phyloP scores from a whole-genome alignment of 2,797 vertebrate genomes.

The Nyctalus aviator region DNA sequence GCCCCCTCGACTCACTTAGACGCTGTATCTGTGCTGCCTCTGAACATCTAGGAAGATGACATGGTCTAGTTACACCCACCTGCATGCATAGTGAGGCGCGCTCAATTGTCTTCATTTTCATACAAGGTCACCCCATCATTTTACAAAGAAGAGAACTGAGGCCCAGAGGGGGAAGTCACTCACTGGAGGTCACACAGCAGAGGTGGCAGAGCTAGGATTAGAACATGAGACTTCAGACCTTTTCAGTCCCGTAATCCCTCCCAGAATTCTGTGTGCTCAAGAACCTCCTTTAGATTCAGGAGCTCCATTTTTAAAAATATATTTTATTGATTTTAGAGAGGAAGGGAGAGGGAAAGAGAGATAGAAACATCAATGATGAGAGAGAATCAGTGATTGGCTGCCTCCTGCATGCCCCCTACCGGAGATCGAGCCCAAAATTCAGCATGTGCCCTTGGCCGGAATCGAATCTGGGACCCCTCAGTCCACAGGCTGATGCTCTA shows the following conservation, averaged over 20 bases:
- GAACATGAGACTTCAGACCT: background rate
- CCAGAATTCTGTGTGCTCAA: background rate
- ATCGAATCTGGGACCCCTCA: too few species aligned
- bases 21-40: background rate
- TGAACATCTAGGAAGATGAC: background rate
- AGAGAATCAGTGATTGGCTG: too few species aligned
- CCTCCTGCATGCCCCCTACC: too few species aligned
- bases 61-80: background rate
- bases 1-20: background rate
- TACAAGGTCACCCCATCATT: background rate
- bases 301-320: constrained; percentile 8
- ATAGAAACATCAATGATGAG: too few species aligned
- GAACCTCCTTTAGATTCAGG: constrained; percentile 4
- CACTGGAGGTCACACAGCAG: background rate
- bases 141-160: constrained; percentile 38
- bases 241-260: background rate
- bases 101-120: background rate
- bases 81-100: background rate
- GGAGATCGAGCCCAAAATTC: too few species aligned
- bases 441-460: too few species aligned
- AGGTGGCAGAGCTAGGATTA: background rate
- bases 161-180: background rate
- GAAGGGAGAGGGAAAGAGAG: too few species aligned
- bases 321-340: too few species aligned
- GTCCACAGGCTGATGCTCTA: too few species aligned